Base-by-base conservation (phyloP, 1,140 invertebrate genomes). In the Plectus sambesii region DNA sequence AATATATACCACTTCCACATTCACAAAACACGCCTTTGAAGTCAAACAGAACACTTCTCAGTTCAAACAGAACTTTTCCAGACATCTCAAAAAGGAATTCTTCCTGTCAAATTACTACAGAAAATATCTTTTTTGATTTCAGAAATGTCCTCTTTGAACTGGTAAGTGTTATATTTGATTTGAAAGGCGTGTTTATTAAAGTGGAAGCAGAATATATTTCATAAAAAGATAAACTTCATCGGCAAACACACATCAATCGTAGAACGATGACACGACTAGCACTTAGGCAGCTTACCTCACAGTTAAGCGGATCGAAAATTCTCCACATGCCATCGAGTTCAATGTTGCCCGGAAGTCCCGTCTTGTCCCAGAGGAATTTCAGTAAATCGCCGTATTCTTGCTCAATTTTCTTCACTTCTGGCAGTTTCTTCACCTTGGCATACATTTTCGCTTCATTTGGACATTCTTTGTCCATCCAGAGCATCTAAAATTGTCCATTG, bases 381-480 rank as follows among this genome's bases (percentile, higher is more conserved):
- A 58, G 27, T 3, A 59, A 48, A 3, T 12, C 20, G 5, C 29
- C 49, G 30, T 56, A 29, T 30, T 58, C 37, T 36, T 42, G 33
- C 15, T 59, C 42, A 22, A 58, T 47, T 19, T n/a, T 38, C 25
- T 26, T 12, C 0, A 42, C 53, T 38, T 40, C 44, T 15, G 29
- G n/a, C 8, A 49, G 58, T 38, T 45, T 39, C 37, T 39, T 56
- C 5, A 59, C 48, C 8, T 8, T 19, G 9, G 47, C 37, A 25
- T 20, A 38, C 29, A 52, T 49, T 6, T 12, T n/a, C 15, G 43
- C 45, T 15, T 44, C 49, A 4, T 15, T 42, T 17, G 56, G 56
- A 44, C 56, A 58, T 3, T 15, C n/a, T 5, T 41, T 37, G 6
- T 52, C 56, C 37, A 52, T 46, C 24, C 53, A 57, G 1, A 58